Evolutionary conservation across 2,888 invertebrate genomes (phyloP), one percentile per base, ranked within the genome.

Genomic region (Calliopum simillimum): DNA sequence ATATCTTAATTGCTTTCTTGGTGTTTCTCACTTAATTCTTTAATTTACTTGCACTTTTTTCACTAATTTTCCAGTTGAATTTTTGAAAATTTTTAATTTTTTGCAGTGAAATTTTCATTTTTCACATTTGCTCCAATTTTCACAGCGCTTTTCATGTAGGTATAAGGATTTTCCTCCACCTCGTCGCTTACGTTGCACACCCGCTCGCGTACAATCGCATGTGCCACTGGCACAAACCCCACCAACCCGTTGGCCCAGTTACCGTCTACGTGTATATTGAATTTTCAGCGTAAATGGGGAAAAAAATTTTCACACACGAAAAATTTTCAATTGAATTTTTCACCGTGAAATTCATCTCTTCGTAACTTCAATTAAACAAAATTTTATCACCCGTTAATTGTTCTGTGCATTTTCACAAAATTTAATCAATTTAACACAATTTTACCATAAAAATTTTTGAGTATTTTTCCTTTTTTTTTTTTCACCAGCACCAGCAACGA

Each of bases 401-500:
- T 23, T 49, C 65, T 70, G 43, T 6, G 47, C 13, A 70, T 72
- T 67, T 70, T 72, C 69, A 70, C 44, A 68, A 43, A 63, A 58
- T 46, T 41, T 76, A 71, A 41, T 66, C 55, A 51, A 16, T 73
- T 56, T 68, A 71, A 44, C 33, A 33, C 16, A 61, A 51, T 70
- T 74, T 78, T 75, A 75, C 74, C 73, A 72, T 75, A 33, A 8
- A 72, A 73, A 70, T 67, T 67, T 59, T 33, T 33, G 33, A 33
- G 33, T 33, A 33, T 33, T 33, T 33, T n/a, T n/a, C n/a, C n/a
- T 73, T 72, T 71, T 5, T 71, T 53, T 74, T 72, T 81, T 79
- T 80, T 78, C 74, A 77, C 80, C 81, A 82, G 79, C 79, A 58
- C 46, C 76, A 80, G 78, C 77, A 83, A 78, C 82, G 80, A 81